These are phyloP conservation scores for Anser brachyrhynchus DNA, from an alignment of 2,113 vertebrate species.

Conservation along the genomic window DNA sequence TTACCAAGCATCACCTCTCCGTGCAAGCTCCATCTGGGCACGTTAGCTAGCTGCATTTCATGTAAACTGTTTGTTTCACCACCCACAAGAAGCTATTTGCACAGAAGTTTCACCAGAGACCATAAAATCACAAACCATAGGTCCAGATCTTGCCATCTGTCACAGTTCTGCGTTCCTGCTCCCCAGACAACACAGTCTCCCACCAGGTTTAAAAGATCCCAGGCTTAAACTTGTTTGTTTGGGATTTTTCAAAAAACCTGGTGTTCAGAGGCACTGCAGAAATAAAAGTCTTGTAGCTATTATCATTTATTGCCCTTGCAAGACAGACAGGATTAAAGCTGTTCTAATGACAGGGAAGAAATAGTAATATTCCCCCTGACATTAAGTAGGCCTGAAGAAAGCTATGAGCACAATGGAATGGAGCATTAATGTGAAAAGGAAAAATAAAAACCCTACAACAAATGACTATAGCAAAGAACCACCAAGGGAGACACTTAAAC, in stretches of 20 bases:
- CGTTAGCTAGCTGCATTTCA: not conserved
- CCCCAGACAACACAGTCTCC: slow-evolving; percentile 47
- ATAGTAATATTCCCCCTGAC: slow-evolving; percentile 41
- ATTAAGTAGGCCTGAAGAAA: slow-evolving; percentile 51
- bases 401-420: slow-evolving; percentile 12
- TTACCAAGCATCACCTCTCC: not conserved
- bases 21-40: slow-evolving; percentile 5
- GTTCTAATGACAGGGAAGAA: slow-evolving; percentile 44
- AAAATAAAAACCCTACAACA: slow-evolving; percentile 37
- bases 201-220: slow-evolving; percentile 32
- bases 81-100: not conserved
- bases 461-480: slow-evolving; percentile 1
- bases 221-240: slow-evolving; percentile 45
- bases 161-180: slow-evolving; percentile 17
- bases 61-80: slow-evolving; percentile 58
- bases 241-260: slow-evolving; percentile 7
- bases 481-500: slow-evolving; percentile 34
- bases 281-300: slow-evolving; percentile 14
- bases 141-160: slow-evolving; percentile 58
- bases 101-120: slow-evolving; percentile 43
- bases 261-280: slow-evolving; percentile 12
- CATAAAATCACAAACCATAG: slow-evolving; percentile 51
- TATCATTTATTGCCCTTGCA: slow-evolving; percentile 11
- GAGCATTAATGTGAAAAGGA: slow-evolving; percentile 18
- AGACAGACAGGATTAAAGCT: slow-evolving; percentile 47